phyloP scores from a whole-genome alignment of 1,140 invertebrate genomes.

The Lerema accius region DNA sequence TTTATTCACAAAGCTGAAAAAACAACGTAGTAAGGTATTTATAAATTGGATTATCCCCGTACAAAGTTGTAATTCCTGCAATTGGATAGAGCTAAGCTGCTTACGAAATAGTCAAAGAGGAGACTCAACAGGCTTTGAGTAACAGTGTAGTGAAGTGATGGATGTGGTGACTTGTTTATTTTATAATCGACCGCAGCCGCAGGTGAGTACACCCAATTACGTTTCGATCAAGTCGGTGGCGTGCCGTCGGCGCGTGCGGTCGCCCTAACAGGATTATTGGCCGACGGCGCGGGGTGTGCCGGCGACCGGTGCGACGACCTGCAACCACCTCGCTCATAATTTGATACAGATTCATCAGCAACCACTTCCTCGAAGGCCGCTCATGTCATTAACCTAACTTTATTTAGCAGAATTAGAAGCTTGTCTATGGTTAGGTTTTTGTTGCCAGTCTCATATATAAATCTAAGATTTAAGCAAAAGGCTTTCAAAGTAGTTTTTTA shows the following conservation, averaged over 20 bases:
- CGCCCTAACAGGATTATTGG: conserved; percentile 35
- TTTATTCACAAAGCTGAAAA: background rate
- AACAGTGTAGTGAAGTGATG: too few species aligned
- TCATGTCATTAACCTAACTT: conserved; percentile 41
- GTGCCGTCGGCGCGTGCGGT: conserved; percentile 44
- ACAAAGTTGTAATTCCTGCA: too few species aligned
- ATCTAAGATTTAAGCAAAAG: too few species aligned
- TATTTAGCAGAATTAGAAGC: background rate
- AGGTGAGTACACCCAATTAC: conserved; percentile 74
- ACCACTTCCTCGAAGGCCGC: conserved; percentile 43
- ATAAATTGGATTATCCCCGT: too few species aligned
- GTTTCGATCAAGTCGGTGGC: conserved; percentile 63
- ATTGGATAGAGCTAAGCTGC: too few species aligned
- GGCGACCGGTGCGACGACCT: conserved; percentile 44
- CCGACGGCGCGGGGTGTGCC: conserved; percentile 57
- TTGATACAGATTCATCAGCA: conserved; percentile 64
- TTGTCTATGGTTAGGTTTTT: too few species aligned
- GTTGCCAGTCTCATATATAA: too few species aligned
- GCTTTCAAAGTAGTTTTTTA: too few species aligned
- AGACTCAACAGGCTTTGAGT: too few species aligned
- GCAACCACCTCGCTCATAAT: conserved; percentile 54
- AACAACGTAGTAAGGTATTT: too few species aligned
- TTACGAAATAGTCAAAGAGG: too few species aligned
- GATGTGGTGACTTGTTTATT: conserved; percentile 45
- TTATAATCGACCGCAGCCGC: conserved; percentile 58